Base-by-base conservation (phyloP, 2,113 vertebrate species). In the Stegostoma tigrinum region DNA sequence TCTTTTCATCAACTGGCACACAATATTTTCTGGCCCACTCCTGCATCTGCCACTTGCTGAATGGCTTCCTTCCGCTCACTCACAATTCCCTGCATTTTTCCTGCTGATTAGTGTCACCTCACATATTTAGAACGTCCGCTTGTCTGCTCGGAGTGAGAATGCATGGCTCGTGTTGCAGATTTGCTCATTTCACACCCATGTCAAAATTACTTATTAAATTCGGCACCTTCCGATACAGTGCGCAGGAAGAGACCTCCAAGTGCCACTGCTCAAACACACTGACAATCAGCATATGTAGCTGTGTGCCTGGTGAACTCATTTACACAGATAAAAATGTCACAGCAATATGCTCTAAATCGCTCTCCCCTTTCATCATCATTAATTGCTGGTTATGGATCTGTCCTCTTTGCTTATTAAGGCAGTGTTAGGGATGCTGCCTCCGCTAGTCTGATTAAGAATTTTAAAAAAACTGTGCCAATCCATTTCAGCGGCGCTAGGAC, bases 141-240 rank as follows among this genome's bases (percentile, higher is more conserved):
- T 98, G 97, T 97, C 98, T 98, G 97, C 96, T 97, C 96, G 0
- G 97, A 97, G 97, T 98, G 98, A 97, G 98, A 98, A 98, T 97
- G 97, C 97, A 96, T 97, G 97, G 97, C 96, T 97, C 97, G 96
- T 97, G 97, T 97, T 98, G 97, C 97, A 97, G 97, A 97, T 97
- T 97, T 97, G 96, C 97, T 98, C 97, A 96, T 98, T 98, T 98
- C 97, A 97, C 97, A 97, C 97, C 96, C 95, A 97, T 98, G 97
- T 98, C 97, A 97, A 96, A 98, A 98, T 97, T 97, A 97, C 97
- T 98, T 98, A 98, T 97, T 97, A 98, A 98, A 98, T 97, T 97
- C 97, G 5, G 97, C 97, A 97, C 97, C 97, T 97, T 97, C 96
- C 96, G 97, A 97, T 97, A 96, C 96, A 96, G 52, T 0, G 95